A percentile compares a stretch with the other conserved stretches of the same genome.
These are phyloP conservation scores for Lasioglossum pauxillum DNA, from an alignment of 2,888 invertebrate genomes.

Conservation along the genomic window DNA sequence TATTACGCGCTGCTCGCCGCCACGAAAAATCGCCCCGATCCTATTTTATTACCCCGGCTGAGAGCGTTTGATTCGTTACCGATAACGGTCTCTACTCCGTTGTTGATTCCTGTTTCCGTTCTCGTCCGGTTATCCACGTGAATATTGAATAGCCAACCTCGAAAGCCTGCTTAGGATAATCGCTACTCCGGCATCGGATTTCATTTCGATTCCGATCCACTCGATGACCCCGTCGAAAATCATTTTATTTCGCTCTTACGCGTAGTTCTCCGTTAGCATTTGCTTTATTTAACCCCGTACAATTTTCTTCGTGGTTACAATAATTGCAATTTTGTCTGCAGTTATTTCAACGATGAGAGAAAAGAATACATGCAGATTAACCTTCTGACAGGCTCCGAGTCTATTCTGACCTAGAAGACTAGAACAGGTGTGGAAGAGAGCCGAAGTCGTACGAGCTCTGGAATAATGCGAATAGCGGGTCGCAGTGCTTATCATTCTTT, in stretches of 20 bases:
- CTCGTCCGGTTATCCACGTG: background rate
- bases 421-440: no score
- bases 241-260: background rate
- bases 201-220: conserved; percentile 3
- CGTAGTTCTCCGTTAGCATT: no score
- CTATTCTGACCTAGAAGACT: no score
- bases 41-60: conserved; percentile 21
- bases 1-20: conserved; percentile 11
- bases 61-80: conserved; percentile 18
- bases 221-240: background rate
- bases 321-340: no score
- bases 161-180: background rate
- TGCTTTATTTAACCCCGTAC: no score
- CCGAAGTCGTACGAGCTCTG: no score
- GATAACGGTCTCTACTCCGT: background rate
- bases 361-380: no score
- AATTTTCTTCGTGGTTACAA: no score
- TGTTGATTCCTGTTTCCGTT: conserved; percentile 13
- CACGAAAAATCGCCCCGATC: conserved; percentile 2
- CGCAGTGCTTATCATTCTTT: no score
- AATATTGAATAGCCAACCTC: conserved; percentile 11
- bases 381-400: no score
- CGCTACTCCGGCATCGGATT: background rate
- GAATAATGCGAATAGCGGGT: no score
- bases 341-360: no score